Conservation (phyloP, 2,797 vertebrate species). For the Malurus leucopterus region DNA sequence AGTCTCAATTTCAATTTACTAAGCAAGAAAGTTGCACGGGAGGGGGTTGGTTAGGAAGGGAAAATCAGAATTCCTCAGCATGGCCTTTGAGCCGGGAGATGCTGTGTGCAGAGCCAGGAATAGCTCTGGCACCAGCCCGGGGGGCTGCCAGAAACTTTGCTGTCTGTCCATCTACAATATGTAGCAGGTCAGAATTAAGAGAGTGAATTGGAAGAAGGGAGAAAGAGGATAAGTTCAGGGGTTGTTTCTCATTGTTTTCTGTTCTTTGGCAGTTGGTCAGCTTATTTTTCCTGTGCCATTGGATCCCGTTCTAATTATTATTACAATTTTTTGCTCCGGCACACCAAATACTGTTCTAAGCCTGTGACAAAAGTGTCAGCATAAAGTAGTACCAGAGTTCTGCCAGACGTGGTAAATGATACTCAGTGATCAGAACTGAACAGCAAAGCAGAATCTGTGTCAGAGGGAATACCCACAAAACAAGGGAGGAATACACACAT, state of each 20-base stretch:
- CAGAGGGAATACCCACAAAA: constrained; percentile 68
- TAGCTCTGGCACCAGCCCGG: not conserved
- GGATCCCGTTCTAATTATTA: not conserved
- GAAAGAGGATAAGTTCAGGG: not conserved
- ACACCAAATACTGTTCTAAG: constrained; percentile 32
- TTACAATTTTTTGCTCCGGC: not conserved
- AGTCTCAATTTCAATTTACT: constrained; percentile 23
- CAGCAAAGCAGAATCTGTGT: constrained; percentile 56
- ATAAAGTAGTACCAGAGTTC: not conserved
- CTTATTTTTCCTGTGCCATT: not conserved
- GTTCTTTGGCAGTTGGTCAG: not conserved
- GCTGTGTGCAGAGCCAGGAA: not conserved
- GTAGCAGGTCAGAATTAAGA: not conserved
- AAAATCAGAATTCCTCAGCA: constrained; percentile 16
- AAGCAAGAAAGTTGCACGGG: constrained; percentile 10
- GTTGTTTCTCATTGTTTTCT: not conserved
- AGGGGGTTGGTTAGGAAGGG: not conserved
- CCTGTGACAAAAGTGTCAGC: not conserved
- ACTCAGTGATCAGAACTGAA: constrained; percentile 57
- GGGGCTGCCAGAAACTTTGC: not conserved
- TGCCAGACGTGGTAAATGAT: not conserved
- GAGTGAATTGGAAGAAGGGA: constrained; percentile 19
- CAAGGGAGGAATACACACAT: constrained; percentile 65
- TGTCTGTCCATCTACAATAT: not conserved
- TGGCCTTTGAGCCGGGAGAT: constrained; percentile 3